A percentile compares a stretch with the other conserved stretches of the same genome.
These are phyloP conservation scores for Crossoptilon crossoptilon DNA, from an alignment of 2,797 vertebrate species.

Conservation along the genomic window DNA sequence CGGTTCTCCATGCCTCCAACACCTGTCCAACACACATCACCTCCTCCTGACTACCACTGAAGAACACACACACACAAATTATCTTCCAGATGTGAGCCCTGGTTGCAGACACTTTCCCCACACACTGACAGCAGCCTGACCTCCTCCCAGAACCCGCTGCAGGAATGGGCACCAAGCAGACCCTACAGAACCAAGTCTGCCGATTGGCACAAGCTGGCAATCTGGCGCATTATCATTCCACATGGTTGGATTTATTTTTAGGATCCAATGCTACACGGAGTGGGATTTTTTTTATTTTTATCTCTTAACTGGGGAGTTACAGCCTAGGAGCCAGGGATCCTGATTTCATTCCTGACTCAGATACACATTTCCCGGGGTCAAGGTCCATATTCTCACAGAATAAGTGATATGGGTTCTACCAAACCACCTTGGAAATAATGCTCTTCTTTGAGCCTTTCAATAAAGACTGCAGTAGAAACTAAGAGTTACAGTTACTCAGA, in stretches of 20 bases:
- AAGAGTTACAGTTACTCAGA: no score
- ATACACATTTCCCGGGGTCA: no score
- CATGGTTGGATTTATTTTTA: slow-evolving; percentile 63
- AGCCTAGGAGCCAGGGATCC: no score
- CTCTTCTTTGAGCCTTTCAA: no score
- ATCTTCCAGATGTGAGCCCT: not conserved
- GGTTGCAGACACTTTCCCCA: not conserved
- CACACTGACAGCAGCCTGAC: not conserved
- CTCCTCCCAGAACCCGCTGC: not conserved
- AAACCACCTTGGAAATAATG: no score
- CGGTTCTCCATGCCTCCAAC: not conserved
- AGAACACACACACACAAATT: not conserved
- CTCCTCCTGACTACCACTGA: not conserved
- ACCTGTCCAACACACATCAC: not conserved
- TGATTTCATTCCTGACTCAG: no score
- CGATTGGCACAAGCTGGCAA: slow-evolving; percentile 7
- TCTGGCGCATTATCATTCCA: slow-evolving; percentile 60
- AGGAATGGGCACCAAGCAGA: slow-evolving; percentile 34
- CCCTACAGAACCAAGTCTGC: slow-evolving; percentile 42
- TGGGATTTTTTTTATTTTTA: no score
- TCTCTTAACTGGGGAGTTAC: no score
- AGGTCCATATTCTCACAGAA: no score
- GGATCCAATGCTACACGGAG: slow-evolving; percentile 4
- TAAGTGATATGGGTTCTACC: no score
- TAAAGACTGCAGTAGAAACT: no score